phyloP scores from a whole-genome alignment of 2,797 vertebrate genomes.

The Eidolon dupreanum region DNA sequence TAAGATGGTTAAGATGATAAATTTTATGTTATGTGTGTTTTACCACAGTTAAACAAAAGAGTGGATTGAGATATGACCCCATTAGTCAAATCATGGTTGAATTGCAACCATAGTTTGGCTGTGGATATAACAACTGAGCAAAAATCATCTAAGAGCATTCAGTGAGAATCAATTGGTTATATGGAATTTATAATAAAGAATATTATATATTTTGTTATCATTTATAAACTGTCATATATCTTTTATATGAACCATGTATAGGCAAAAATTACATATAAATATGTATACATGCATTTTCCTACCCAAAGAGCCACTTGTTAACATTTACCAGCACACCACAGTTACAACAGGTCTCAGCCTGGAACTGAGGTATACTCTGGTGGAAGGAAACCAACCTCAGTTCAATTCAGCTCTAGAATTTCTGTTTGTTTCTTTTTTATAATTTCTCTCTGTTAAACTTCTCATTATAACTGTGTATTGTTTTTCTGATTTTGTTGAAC shows the following conservation, averaged over 20 bases:
- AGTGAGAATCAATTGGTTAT: background rate
- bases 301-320: background rate
- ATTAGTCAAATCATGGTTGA: background rate
- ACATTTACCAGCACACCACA: background rate
- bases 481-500: background rate
- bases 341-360: background rate
- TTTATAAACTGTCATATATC: background rate
- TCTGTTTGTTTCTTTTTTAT: background rate
- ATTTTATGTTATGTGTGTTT: background rate
- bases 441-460: background rate
- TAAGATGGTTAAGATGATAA: background rate
- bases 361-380: background rate
- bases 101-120: background rate
- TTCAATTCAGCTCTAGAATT: background rate
- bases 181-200: background rate
- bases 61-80: background rate
- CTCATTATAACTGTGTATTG: background rate
- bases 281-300: background rate
- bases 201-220: background rate
- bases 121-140: background rate
- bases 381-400: background rate
- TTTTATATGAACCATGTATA: background rate
- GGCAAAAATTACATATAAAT: background rate
- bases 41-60: background rate
- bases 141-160: conserved; percentile 16